These are phyloP conservation scores for Mus spretus DNA, from an alignment of 2,797 vertebrate species.

Conservation along the genomic window DNA sequence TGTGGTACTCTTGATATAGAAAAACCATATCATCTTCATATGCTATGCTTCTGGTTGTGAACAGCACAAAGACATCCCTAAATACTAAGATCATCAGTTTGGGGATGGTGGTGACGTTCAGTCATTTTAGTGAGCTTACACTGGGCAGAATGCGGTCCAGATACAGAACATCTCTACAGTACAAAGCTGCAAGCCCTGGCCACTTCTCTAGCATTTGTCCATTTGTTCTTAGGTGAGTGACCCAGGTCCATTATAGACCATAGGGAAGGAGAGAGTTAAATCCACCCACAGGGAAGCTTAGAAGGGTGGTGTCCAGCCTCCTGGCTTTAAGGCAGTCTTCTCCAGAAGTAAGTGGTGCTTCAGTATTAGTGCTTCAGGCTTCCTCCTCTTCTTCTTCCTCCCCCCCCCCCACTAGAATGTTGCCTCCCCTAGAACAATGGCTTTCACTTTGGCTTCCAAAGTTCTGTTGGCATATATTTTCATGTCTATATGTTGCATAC, in stretches of 20 bases:
- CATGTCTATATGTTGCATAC: background rate
- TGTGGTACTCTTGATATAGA: background rate
- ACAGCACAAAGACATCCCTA: background rate
- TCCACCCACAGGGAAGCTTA: background rate
- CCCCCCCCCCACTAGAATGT: background rate
- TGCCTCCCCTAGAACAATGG: background rate
- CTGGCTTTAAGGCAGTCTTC: background rate
- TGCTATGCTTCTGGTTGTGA: background rate
- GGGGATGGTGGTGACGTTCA: background rate
- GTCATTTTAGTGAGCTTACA: background rate
- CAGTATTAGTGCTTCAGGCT: background rate
- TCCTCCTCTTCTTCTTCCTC: background rate
- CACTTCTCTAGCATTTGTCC: background rate
- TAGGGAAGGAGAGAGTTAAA: background rate
- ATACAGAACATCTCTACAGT: background rate
- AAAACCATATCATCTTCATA: background rate
- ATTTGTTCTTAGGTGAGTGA: background rate
- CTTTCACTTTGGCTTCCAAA: background rate
- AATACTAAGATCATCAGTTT: background rate
- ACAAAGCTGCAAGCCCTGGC: background rate
- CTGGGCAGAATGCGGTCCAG: background rate
- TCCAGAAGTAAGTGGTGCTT: background rate
- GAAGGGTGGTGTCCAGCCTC: background rate
- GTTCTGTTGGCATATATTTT: background rate
- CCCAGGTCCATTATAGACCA: background rate